Evolutionary conservation across 2,113 vertebrate genomes (phyloP).

Genomic region (Xyrauchen texanus): DNA sequence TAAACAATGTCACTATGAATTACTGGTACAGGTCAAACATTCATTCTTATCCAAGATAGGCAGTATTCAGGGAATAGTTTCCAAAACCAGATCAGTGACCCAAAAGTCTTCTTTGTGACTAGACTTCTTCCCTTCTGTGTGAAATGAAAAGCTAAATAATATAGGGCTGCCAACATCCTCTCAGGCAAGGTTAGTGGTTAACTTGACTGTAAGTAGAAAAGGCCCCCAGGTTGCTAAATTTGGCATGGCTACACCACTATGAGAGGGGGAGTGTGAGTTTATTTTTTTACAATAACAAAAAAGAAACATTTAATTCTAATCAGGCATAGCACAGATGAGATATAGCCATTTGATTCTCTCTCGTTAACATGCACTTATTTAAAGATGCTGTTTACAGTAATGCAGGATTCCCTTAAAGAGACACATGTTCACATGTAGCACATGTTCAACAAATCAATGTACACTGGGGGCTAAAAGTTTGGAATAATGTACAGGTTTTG

Average conservation of each 20-base stretch:
- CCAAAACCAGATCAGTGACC: not conserved
- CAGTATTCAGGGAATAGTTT: constrained; percentile 1
- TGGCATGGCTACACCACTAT: not conserved
- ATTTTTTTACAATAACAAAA: too few species aligned
- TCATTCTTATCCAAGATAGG: constrained; percentile 13
- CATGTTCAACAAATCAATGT: too few species aligned
- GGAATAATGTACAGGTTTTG: too few species aligned
- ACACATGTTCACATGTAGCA: too few species aligned
- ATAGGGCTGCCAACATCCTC: constrained; percentile 1
- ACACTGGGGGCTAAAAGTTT: too few species aligned
- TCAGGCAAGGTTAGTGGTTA: constrained; percentile 20
- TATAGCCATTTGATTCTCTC: too few species aligned
- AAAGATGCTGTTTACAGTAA: too few species aligned
- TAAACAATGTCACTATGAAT: constrained; percentile 26
- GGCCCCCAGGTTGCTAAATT: constrained; percentile 6
- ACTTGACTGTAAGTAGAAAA: constrained; percentile 26
- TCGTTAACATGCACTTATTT: too few species aligned
- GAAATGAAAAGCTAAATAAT: constrained; percentile 16
- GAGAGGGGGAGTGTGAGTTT: not conserved
- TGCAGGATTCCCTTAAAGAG: too few species aligned
- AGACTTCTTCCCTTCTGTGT: constrained; percentile 8
- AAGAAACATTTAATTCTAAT: too few species aligned
- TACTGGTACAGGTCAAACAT: constrained; percentile 5
- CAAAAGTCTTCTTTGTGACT: constrained; percentile 20
- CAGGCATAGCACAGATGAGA: too few species aligned